Base-by-base conservation (phyloP, 2,888 invertebrate species). In the Pandemis corylana region DNA sequence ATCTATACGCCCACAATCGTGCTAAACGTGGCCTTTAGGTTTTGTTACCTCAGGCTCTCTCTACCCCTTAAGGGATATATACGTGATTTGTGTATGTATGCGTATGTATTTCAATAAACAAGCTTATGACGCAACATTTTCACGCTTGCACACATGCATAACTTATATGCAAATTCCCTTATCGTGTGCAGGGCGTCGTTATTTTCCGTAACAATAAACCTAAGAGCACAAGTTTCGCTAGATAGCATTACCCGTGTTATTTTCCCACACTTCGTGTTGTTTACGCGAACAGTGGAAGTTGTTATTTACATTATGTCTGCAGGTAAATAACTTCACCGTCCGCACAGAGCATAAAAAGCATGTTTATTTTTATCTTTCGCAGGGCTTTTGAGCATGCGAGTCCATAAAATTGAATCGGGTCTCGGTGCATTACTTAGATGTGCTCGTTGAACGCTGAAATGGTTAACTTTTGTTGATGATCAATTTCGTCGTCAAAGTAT, bases 361-460 rank as follows among this genome's bases (percentile, higher is more conserved):
- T 10, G 66, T 51, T 69, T 66, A 67, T 71, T 71, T 71, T 75
- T 67, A 61, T 42, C 42, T 61, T 74, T 65, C 51, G 53, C 13
- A 36, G 53, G 53, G 61, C 28, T 62, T 61, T 71, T 75, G 59
- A 69, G 65, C 61, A 61, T 61, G 51, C 44, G 73, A 65, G 74
- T 73, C 76, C 76, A 77, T 80, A 80, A 82, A 80, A 80, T 82
- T 80, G 81, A 81, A 82, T 79, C 76, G 76, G 76, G 72, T 71
- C 78, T 83, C 83, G 84, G 85, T 85, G 85, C 84, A 86, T 87
- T 87, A 85, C 78, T 79, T 79, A 78, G 85, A 87, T 84, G 82
- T 83, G 84, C 81, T 82, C 67, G 77, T 80, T 82, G 84, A 86
- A 88, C 84, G 84, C 81, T 84, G 80, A 85, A 83, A 81, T 81